Conservation (phyloP, 2,113 vertebrate species). For the Syngnathus scovelli region DNA sequence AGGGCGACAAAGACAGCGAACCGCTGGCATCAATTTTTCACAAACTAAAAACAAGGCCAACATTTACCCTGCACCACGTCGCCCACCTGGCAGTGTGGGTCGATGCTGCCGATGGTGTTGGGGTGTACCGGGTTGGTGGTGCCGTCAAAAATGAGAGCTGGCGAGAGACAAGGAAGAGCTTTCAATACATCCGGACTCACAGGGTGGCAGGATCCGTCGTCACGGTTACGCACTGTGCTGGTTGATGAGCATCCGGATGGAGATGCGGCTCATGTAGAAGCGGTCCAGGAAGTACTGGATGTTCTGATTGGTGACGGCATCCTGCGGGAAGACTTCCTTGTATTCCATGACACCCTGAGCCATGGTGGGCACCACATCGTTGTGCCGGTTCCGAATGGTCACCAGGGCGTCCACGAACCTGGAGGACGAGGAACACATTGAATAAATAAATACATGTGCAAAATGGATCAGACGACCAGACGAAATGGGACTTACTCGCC, state of each 20-base stretch:
- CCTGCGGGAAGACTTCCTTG: constrained; percentile 83
- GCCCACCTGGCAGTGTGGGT: constrained; percentile 80
- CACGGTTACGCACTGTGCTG: constrained; percentile 81
- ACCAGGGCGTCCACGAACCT: constrained; percentile 84
- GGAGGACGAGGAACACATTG: background rate
- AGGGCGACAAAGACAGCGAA: background rate
- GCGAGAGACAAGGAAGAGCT: background rate
- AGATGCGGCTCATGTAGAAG: constrained; percentile 95
- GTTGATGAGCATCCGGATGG: constrained; percentile 96
- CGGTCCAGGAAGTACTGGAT: constrained; percentile 95
- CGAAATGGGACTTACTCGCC: constrained; percentile 75
- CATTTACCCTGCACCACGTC: constrained; percentile 80
- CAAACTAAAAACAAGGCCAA: background rate
- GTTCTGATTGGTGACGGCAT: constrained; percentile 86
- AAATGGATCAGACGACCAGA: too few relatives aligned
- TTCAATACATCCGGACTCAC: background rate
- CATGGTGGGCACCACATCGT: constrained; percentile 93
- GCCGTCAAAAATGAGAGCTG: constrained; percentile 85
- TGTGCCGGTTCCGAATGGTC: constrained; percentile 92
- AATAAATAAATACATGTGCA: too few relatives aligned
- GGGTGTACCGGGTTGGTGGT: constrained; percentile 86
- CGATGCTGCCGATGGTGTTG: constrained; percentile 89
- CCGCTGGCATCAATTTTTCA: background rate
- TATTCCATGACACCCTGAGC: constrained; percentile 90
- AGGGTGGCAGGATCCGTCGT: background rate